These are phyloP conservation scores for Drosophila fungiperda DNA, from an alignment of 2,888 invertebrate species.

Conservation along the genomic window DNA sequence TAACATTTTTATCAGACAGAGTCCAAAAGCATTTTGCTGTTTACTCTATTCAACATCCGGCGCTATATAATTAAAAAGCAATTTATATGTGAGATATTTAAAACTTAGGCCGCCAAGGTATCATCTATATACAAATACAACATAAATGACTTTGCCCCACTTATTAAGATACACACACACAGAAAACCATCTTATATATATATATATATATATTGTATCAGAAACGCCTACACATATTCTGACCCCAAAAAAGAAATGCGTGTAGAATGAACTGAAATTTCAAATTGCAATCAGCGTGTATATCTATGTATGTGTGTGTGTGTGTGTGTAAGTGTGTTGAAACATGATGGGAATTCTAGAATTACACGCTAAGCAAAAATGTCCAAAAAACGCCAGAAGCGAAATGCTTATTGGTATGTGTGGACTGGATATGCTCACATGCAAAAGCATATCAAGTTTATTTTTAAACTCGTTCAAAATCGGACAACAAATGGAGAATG, in stretches of 20 bases:
- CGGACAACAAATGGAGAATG: conserved; percentile 14
- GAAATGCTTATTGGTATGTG: conserved; percentile 24
- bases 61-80: background rate
- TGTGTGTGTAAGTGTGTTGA: conserved; percentile 45
- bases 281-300: conserved; percentile 63
- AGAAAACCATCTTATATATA: conserved; percentile 3
- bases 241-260: conserved; percentile 64
- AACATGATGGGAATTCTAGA: conserved; percentile 68
- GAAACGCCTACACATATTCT: conserved; percentile 37
- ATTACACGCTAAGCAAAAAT: conserved; percentile 73
- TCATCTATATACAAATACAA: conserved; percentile 36
- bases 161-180: conserved; percentile 34
- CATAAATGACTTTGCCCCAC: conserved; percentile 71
- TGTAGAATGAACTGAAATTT: conserved; percentile 41
- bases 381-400: conserved; percentile 67
- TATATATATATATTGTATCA: conserved; percentile 13
- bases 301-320: conserved; percentile 8
- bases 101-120: conserved; percentile 6
- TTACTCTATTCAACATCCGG: background rate
- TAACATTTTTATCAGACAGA: background rate
- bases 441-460: conserved; percentile 71
- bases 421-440: conserved; percentile 65
- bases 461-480: conserved; percentile 63
- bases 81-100: conserved; percentile 9
- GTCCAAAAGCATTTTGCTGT: too few relatives aligned